Conservation (phyloP, 2,888 invertebrate species). For the Synergus gifuensis region DNA sequence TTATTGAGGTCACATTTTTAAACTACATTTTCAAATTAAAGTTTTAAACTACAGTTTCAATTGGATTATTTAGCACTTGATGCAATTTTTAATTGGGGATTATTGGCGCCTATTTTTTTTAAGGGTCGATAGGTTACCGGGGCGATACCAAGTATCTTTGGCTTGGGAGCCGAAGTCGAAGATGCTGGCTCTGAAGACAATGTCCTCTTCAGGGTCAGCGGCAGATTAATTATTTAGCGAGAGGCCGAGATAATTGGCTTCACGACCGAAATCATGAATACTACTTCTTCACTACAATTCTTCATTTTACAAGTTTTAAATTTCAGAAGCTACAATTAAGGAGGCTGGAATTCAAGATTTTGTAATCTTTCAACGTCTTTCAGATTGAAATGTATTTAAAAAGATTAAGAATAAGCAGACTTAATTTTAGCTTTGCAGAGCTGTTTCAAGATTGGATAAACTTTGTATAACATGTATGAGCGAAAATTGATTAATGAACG, state of each 20-base stretch:
- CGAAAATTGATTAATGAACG: background rate
- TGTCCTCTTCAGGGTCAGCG: conserved; percentile 24
- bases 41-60: too few relatives aligned
- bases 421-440: too few relatives aligned
- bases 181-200: conserved; percentile 12
- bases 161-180: background rate
- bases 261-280: background rate
- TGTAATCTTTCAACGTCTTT: background rate
- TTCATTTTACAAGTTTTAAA: background rate
- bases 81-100: background rate
- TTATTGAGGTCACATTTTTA: background rate
- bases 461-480: background rate
- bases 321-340: background rate
- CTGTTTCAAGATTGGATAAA: too few relatives aligned
- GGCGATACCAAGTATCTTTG: conserved; percentile 9
- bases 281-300: background rate
- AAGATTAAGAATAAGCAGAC: too few relatives aligned
- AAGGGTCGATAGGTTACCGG: conserved; percentile 3
- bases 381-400: too few relatives aligned
- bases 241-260: conserved; percentile 30
- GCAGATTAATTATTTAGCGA: conserved; percentile 24
- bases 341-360: background rate
- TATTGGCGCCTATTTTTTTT: background rate
- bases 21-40: too few relatives aligned
- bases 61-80: background rate